These are phyloP conservation scores for Sepiola atlantica DNA, from an alignment of 2,888 invertebrate genomes.

Conservation along the genomic window DNA sequence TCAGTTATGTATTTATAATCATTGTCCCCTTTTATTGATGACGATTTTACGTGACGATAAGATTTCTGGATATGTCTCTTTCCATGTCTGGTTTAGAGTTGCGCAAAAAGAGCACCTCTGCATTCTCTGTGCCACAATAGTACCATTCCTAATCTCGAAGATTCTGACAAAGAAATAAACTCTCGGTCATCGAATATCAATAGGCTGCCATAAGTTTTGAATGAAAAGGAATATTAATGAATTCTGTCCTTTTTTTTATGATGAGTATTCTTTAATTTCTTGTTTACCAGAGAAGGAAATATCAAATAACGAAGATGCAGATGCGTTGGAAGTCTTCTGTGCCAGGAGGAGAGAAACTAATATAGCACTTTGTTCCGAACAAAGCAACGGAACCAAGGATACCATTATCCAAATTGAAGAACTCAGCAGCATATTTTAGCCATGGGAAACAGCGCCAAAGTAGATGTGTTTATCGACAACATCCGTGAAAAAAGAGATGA, in stretches of 20 bases:
- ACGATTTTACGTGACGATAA: too few species aligned
- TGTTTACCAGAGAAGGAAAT: background rate
- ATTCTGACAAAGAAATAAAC: background rate
- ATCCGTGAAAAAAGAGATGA: background rate
- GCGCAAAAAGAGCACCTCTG: too few species aligned
- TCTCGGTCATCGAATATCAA: background rate
- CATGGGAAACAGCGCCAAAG: conserved; percentile 2
- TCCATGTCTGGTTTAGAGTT: too few species aligned
- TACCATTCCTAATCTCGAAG: too few species aligned
- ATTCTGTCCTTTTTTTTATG: background rate
- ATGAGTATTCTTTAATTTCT: background rate
- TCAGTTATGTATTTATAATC: too few species aligned
- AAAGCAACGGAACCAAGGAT: conserved; percentile 11
- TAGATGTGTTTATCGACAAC: conserved; percentile 32
- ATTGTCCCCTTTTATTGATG: too few species aligned
- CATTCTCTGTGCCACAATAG: too few species aligned
- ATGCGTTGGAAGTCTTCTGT: background rate
- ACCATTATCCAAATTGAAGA: conserved; percentile 21
- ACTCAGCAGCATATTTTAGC: conserved; percentile 32
- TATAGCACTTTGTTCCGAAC: background rate
- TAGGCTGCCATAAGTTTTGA: background rate
- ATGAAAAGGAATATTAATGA: background rate
- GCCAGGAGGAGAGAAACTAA: background rate
- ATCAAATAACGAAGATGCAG: background rate
- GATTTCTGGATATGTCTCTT: too few species aligned